A percentile compares a stretch with the other conserved stretches of the same genome.
Evolutionary conservation across 2,797 vertebrate species (phyloP).

Genomic region (Calcarius lapponicus): DNA sequence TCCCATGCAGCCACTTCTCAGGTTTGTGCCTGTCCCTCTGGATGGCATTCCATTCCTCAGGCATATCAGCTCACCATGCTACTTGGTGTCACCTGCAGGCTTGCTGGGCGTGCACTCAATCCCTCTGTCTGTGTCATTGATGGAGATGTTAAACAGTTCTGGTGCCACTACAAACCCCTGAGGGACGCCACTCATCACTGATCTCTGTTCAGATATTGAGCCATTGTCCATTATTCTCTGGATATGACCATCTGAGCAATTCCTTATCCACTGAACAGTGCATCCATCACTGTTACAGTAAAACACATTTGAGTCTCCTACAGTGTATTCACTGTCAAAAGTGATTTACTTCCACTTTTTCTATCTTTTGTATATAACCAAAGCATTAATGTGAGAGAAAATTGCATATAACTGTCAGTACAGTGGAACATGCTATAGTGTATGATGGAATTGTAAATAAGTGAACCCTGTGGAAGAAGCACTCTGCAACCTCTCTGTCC

Average conservation of each 20-base stretch:
- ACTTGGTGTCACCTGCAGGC: neutral
- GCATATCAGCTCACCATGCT: neutral
- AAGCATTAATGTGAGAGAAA: neutral
- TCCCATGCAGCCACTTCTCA: neutral
- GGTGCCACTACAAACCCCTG: neutral
- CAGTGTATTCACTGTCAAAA: neutral
- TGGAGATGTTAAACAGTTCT: neutral
- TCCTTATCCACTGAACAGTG: neutral
- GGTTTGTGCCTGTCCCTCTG: neutral
- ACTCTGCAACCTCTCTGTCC: neutral
- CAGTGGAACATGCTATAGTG: neutral
- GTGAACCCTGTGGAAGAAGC: neutral
- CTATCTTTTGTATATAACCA: neutral
- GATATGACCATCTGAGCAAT: neutral
- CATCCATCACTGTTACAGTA: neutral
- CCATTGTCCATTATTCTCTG: neutral
- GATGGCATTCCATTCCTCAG: neutral
- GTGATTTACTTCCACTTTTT: neutral
- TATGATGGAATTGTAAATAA: neutral
- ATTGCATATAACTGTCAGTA: neutral
- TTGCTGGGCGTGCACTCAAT: fast-evolving
- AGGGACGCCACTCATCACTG: neutral
- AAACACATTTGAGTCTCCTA: neutral
- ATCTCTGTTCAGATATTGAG: neutral
- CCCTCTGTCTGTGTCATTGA: neutral